Evolutionary conservation across 2,888 invertebrate genomes (phyloP).

Genomic region (Meandrusa payeni): DNA sequence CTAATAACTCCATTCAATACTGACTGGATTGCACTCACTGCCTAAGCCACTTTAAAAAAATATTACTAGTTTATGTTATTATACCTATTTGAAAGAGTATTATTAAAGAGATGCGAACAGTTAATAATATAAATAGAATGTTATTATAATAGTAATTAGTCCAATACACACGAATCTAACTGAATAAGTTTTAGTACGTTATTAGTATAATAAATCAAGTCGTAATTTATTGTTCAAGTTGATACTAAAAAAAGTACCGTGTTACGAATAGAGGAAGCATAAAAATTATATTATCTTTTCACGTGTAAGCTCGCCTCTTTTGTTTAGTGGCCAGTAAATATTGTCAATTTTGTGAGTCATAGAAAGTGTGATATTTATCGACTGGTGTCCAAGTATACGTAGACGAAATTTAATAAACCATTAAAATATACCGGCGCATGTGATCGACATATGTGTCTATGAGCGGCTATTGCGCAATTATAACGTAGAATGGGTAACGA

Average conservation of each 20-base stretch:
- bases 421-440: constrained; percentile 6
- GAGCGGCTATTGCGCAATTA: no score
- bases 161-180: no score
- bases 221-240: constrained; percentile 64
- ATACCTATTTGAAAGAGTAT: no score
- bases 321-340: constrained; percentile 54
- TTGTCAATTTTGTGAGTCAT: constrained; percentile 35
- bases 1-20: no score
- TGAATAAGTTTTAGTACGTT: constrained; percentile 7
- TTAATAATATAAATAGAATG: no score
- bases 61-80: no score
- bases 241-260: constrained; percentile 59
- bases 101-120: no score
- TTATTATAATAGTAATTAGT: no score
- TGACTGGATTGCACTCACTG: no score
- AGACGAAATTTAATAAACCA: not conserved
- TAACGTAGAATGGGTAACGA: no score
- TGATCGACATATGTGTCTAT: constrained; percentile 8
- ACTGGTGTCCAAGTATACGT: constrained; percentile 1
- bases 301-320: constrained; percentile 58
- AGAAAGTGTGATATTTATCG: constrained; percentile 8
- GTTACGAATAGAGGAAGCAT: constrained; percentile 60
- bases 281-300: constrained; percentile 71
- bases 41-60: no score
- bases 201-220: constrained; percentile 60